phyloP scores from a whole-genome alignment of 2,797 vertebrate species.

The Mormyrops boulengeri region DNA sequence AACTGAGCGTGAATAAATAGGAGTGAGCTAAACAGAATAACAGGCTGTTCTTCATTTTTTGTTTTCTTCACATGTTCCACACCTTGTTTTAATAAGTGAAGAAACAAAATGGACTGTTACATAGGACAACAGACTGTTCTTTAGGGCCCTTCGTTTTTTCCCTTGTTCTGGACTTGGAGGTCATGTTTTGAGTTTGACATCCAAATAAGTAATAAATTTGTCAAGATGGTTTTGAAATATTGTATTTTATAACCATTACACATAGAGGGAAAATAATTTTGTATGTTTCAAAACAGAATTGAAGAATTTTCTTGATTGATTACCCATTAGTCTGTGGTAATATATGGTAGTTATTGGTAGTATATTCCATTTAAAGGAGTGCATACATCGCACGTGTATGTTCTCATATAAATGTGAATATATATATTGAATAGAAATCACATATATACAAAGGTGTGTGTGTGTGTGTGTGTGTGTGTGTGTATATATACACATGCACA shows the following conservation, averaged over 20 bases:
- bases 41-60: not conserved
- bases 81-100: not conserved
- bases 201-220: not conserved
- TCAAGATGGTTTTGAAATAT: not conserved
- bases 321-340: not conserved
- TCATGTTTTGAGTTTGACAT: not conserved
- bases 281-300: not conserved
- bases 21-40: not conserved
- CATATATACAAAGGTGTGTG: not conserved
- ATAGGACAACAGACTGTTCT: not conserved
- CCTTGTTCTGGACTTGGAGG: not conserved
- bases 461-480: too few relatives aligned
- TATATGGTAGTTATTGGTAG: not conserved
- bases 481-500: not conserved
- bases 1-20: not conserved
- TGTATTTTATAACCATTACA: not conserved
- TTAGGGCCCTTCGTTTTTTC: not conserved
- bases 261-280: not conserved
- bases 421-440: not conserved
- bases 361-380: not conserved
- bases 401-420: not conserved
- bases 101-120: not conserved
- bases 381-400: not conserved
- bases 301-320: too few relatives aligned
- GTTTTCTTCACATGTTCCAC: not conserved